phyloP scores from a whole-genome alignment of 2,113 vertebrate genomes.

The Amia ocellicauda region DNA sequence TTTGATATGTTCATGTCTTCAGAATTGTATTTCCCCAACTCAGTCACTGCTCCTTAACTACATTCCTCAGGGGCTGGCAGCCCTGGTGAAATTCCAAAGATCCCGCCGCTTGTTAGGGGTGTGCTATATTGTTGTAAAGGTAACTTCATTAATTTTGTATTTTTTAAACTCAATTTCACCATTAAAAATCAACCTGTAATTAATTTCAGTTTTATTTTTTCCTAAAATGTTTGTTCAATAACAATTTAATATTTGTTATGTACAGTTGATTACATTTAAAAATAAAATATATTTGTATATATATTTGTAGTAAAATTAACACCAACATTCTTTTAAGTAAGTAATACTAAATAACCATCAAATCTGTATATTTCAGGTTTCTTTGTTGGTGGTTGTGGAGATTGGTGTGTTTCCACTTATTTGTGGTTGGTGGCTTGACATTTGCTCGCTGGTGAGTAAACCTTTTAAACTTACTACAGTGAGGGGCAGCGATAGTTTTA shows the following conservation, averaged over 20 bases:
- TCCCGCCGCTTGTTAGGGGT: slow-evolving; percentile 87
- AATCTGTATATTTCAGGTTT: slow-evolving; percentile 81
- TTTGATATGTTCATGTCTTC: too few species aligned
- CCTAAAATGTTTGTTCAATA: too few species aligned
- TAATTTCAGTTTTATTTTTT: too few species aligned
- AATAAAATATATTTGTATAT: too few species aligned
- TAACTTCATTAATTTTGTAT: slow-evolving; percentile 56
- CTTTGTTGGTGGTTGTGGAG: slow-evolving; percentile 91
- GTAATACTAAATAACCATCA: too few species aligned
- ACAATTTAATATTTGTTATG: too few species aligned
- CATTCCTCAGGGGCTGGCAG: slow-evolving; percentile 76
- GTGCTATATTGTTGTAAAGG: slow-evolving; percentile 97
- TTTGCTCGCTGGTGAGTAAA: slow-evolving; percentile 87
- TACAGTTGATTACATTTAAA: too few species aligned
- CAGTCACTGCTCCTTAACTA: slow-evolving; percentile 59
- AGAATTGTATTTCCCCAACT: too few species aligned
- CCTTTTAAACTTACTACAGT: background rate
- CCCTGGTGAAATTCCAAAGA: slow-evolving; percentile 86
- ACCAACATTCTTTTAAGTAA: background rate
- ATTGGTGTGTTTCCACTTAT: slow-evolving; percentile 95
- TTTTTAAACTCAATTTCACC: too few species aligned
- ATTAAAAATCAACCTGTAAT: too few species aligned
- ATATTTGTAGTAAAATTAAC: slow-evolving; percentile 5
- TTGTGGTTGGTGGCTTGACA: slow-evolving; percentile 97
- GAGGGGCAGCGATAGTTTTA: too few species aligned